These are phyloP conservation scores for Muscidifurax raptorellus DNA, from an alignment of 1,140 invertebrate species.

Conservation along the genomic window DNA sequence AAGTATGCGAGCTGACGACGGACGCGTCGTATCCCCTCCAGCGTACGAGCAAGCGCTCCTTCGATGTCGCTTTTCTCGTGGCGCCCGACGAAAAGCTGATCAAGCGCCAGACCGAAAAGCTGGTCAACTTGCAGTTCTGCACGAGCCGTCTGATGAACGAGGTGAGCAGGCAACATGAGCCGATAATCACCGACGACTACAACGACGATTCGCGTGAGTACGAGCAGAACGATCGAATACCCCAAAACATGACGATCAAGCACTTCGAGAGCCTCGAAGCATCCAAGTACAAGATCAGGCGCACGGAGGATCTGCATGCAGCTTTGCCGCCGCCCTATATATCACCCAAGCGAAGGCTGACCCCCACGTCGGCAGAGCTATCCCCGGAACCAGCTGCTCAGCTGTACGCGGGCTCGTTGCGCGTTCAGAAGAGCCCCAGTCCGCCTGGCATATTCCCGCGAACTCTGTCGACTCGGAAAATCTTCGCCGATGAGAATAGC, in stretches of 20 bases:
- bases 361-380: conserved; percentile 67
- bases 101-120: conserved; percentile 80
- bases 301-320: conserved; percentile 58
- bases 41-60: conserved; percentile 81
- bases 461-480: conserved; percentile 23
- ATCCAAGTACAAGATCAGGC: conserved; percentile 53
- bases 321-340: conserved; percentile 64
- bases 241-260: conserved; percentile 67
- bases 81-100: conserved; percentile 88
- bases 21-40: conserved; percentile 71
- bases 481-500: conserved; percentile 51
- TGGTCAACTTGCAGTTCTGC: conserved; percentile 75
- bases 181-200: conserved; percentile 34
- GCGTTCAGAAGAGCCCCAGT: conserved; percentile 65
- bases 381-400: conserved; percentile 65
- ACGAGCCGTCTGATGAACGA: conserved; percentile 43
- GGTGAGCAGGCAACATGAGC: neutral
- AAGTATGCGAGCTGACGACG: conserved; percentile 62
- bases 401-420: conserved; percentile 58
- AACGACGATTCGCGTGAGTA: conserved; percentile 40
- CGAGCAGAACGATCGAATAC: conserved; percentile 58
- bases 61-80: conserved; percentile 92
- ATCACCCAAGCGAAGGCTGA: conserved; percentile 66
- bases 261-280: conserved; percentile 61
- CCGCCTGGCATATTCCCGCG: conserved; percentile 61